A percentile compares a stretch with the other conserved stretches of the same genome.
Evolutionary conservation across 2,888 invertebrate species (phyloP).

Genomic region (Erebia aethiops): DNA sequence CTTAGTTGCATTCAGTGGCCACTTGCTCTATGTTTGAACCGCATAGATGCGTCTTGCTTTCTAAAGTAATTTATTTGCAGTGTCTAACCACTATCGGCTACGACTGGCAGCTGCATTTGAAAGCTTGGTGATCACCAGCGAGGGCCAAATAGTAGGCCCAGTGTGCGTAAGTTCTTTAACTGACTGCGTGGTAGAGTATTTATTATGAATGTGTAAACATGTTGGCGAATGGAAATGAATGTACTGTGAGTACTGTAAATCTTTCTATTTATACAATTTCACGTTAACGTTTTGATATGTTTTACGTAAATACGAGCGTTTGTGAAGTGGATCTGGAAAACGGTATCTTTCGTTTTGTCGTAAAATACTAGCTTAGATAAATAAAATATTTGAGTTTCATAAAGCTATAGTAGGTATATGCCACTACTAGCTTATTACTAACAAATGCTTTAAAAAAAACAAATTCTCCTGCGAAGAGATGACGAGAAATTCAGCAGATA

Average conservation of each 20-base stretch:
- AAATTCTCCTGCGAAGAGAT: too few species aligned
- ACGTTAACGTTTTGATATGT: slow-evolving; percentile 12
- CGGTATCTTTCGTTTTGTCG: background rate
- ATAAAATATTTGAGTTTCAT: background rate
- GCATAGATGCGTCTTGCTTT: too few species aligned
- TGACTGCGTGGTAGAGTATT: slow-evolving; percentile 23
- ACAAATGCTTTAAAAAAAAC: too few species aligned
- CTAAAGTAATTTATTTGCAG: too few species aligned
- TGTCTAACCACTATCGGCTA: too few species aligned
- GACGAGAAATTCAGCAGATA: too few species aligned
- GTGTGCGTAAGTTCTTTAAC: background rate
- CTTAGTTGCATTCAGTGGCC: too few species aligned
- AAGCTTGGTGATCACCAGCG: too few species aligned
- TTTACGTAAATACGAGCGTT: background rate
- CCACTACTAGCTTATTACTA: too few species aligned
- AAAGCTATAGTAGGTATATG: background rate
- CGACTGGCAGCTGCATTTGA: too few species aligned
- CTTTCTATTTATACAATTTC: slow-evolving; percentile 43
- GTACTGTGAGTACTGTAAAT: slow-evolving; percentile 42
- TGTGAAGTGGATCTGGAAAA: background rate
- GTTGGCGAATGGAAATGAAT: slow-evolving; percentile 43
- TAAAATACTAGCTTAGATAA: background rate
- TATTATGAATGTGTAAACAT: slow-evolving; percentile 42
- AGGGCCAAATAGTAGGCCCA: background rate
- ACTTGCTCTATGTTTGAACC: too few species aligned